Percentiles rank a stretch among this genome's conserved stretches.
phyloP scores from a whole-genome alignment of 2,888 invertebrate genomes.

The Eristalinus aeneus region DNA sequence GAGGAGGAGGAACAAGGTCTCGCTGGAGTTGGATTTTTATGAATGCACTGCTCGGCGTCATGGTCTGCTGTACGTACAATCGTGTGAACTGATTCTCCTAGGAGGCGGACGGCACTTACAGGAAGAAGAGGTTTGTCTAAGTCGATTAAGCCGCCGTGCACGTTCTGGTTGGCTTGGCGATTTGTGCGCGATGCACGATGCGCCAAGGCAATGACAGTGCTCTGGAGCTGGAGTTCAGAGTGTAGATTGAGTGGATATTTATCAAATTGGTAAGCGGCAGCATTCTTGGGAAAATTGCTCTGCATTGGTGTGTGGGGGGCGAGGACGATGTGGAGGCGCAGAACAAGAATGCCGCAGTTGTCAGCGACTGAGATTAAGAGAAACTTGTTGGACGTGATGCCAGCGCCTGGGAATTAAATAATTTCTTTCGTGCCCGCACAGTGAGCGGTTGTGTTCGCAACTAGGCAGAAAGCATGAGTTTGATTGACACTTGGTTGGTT shows the following conservation, averaged over 20 bases:
- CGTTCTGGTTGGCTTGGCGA: not conserved
- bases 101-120: conserved; percentile 3
- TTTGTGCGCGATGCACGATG: not conserved
- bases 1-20: conserved; percentile 19
- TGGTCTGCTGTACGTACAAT: not conserved
- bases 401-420: not conserved
- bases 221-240: conserved; percentile 3
- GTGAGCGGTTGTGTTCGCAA: not conserved
- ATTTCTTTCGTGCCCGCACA: not conserved
- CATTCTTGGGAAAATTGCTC: conserved; percentile 22
- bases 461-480: not conserved
- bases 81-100: conserved; percentile 12
- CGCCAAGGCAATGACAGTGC: not conserved
- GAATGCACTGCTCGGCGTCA: conserved; percentile 12
- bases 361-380: not conserved
- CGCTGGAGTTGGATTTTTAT: conserved; percentile 6
- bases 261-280: conserved; percentile 12
- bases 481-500: not conserved
- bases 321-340: not conserved
- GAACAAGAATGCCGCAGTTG: not conserved
- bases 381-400: not conserved
- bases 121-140: conserved; percentile 1
- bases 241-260: conserved; percentile 3
- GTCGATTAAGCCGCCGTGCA: conserved; percentile 1
- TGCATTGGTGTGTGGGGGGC: not conserved